Evolutionary conservation across 2,797 vertebrate species (phyloP).

Genomic region (Hypotaenidia okinawae): DNA sequence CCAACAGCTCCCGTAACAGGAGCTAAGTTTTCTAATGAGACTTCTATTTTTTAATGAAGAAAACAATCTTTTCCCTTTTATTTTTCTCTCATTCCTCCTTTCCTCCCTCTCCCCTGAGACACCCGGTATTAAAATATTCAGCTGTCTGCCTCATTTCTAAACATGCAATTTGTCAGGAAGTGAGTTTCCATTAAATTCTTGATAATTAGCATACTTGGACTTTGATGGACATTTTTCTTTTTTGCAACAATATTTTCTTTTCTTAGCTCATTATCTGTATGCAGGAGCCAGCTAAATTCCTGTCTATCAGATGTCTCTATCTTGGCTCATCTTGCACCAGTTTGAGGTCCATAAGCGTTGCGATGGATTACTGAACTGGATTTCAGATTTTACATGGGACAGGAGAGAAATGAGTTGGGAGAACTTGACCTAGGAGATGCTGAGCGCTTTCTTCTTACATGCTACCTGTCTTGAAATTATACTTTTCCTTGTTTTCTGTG

Average conservation of each 20-base stretch:
- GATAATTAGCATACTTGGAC: slow-evolving; percentile 54
- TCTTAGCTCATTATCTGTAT: slow-evolving; percentile 34
- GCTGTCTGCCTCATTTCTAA: slow-evolving; percentile 51
- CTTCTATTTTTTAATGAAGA: slow-evolving; percentile 8
- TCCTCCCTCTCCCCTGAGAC: background rate
- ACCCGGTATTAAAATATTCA: slow-evolving; percentile 54
- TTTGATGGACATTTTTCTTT: slow-evolving; percentile 61
- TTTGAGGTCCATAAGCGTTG: background rate
- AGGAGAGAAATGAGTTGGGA: background rate
- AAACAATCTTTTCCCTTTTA: slow-evolving; percentile 21
- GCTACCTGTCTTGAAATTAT: background rate
- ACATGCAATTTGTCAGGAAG: slow-evolving; percentile 57
- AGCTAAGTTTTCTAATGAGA: slow-evolving; percentile 25
- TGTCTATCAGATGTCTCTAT: slow-evolving; percentile 1
- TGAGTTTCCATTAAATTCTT: slow-evolving; percentile 56
- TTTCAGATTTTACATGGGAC: background rate
- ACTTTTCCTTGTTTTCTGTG: background rate
- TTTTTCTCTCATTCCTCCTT: background rate
- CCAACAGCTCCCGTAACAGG: background rate
- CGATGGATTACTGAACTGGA: background rate
- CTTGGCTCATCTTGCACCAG: slow-evolving; percentile 7
- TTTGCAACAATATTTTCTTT: slow-evolving; percentile 7
- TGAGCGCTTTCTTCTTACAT: background rate
- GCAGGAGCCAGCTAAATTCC: slow-evolving; percentile 34
- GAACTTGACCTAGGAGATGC: background rate